Conservation (phyloP, 2,113 vertebrate genomes). For the Hippocampus barbouri region DNA sequence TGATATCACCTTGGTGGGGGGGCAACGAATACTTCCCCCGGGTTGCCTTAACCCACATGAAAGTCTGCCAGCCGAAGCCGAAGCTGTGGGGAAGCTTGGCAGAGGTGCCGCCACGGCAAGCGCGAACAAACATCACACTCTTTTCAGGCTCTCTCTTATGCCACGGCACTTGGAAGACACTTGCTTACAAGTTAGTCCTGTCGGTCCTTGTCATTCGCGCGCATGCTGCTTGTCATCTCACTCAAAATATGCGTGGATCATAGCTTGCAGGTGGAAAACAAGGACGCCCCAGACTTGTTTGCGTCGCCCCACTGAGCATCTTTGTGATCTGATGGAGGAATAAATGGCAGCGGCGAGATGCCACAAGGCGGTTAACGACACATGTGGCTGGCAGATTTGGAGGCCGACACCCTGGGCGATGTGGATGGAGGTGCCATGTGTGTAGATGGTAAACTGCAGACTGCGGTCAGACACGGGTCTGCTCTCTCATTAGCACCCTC, state of each 20-base stretch:
- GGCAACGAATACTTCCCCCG: constrained; percentile 66
- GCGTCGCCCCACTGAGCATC: constrained; percentile 25
- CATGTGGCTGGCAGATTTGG: constrained; percentile 70
- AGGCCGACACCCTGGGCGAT: constrained; percentile 64
- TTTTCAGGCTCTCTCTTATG: constrained; percentile 51
- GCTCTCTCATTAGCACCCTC: constrained; percentile 65
- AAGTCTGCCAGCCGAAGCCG: constrained; percentile 66
- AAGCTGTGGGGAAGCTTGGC: constrained; percentile 69
- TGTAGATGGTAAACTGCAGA: constrained; percentile 66
- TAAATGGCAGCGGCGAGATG: constrained; percentile 54
- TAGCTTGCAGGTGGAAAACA: constrained; percentile 36
- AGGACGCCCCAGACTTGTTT: constrained; percentile 37
- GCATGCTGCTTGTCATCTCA: constrained; percentile 8
- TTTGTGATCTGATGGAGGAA: constrained; percentile 56
- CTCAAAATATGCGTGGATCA: not conserved
- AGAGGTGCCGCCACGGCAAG: constrained; percentile 55
- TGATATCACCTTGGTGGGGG: constrained; percentile 72
- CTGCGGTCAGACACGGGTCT: constrained; percentile 53
- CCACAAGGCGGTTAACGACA: constrained; percentile 66
- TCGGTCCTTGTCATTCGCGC: constrained; percentile 24
- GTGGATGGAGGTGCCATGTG: constrained; percentile 62
- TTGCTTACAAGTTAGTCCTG: constrained; percentile 42
- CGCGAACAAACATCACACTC: constrained; percentile 62
- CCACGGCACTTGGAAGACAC: constrained; percentile 41
- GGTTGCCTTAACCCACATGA: constrained; percentile 72